These are phyloP conservation scores for Malurus cyaneus DNA, from an alignment of 2,113 vertebrate species.

Conservation along the genomic window DNA sequence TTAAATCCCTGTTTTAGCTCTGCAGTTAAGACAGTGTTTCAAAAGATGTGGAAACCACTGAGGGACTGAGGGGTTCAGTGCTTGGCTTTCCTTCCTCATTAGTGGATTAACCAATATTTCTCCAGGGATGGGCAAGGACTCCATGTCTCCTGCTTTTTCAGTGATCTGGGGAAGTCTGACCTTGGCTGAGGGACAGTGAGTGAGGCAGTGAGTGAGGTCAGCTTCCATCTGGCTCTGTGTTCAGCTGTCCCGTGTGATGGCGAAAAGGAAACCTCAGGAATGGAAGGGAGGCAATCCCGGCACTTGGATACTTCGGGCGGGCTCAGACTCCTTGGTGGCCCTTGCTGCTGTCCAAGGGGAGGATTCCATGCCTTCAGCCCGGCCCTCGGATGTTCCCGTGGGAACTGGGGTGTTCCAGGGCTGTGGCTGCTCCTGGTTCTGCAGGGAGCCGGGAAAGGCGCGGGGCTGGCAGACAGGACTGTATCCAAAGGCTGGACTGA, in stretches of 20 bases:
- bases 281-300: background rate
- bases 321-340: conserved; percentile 37
- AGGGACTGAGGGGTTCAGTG: background rate
- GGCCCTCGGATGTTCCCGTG: conserved; percentile 3
- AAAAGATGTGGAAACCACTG: conserved; percentile 31
- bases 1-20: background rate
- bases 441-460: background rate
- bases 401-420: conserved; percentile 30
- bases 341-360: background rate
- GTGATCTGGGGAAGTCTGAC: background rate
- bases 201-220: conserved; percentile 16
- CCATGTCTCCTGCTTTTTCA: background rate
- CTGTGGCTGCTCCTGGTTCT: background rate
- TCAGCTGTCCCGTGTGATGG: background rate
- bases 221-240: conserved; percentile 10
- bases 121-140: background rate
- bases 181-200: conserved; percentile 15
- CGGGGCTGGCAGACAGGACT: background rate
- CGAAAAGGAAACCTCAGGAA: conserved; percentile 35
- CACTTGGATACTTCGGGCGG: background rate
- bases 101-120: conserved; percentile 12
- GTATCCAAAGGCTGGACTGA: background rate
- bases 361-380: conserved; percentile 9
- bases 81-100: conserved; percentile 30
- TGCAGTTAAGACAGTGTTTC: background rate